phyloP scores from a whole-genome alignment of 2,888 invertebrate genomes.

The Bombyx huttoni region DNA sequence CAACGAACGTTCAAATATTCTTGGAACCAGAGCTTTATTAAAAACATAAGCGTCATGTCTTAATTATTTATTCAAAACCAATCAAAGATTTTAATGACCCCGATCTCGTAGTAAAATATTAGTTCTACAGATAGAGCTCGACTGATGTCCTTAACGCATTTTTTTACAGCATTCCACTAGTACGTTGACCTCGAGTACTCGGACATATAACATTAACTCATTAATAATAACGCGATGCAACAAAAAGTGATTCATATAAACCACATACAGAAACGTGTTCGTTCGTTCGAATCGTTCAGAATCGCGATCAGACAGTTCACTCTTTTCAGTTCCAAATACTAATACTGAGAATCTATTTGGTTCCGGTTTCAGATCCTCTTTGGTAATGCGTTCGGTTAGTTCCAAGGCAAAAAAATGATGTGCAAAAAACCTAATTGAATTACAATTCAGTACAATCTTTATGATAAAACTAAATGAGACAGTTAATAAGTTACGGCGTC shows the following conservation, averaged over 20 bases:
- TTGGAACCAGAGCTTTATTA: background rate
- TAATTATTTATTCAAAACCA: constrained; percentile 42
- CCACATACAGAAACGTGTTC: constrained; percentile 23
- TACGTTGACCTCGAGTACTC: constrained; percentile 59
- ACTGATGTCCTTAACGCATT: constrained; percentile 58
- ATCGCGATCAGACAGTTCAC: no score
- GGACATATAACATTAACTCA: constrained; percentile 54
- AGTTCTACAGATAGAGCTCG: constrained; percentile 38
- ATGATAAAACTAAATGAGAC: constrained; percentile 30
- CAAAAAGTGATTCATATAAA: constrained; percentile 59
- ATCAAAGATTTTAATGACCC: constrained; percentile 42
- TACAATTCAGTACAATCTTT: constrained; percentile 31
- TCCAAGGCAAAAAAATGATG: constrained; percentile 22
- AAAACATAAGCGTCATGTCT: constrained; percentile 12
- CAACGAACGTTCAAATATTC: background rate
- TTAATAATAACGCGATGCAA: constrained; percentile 50
- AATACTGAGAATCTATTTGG: constrained; percentile 51
- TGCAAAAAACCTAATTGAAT: constrained; percentile 41
- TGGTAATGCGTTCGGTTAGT: constrained; percentile 36
- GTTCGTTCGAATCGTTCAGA: background rate
- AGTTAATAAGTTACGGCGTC: constrained; percentile 8
- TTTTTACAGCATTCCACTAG: constrained; percentile 60
- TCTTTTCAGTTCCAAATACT: background rate
- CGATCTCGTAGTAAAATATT: constrained; percentile 28
- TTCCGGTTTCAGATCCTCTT: constrained; percentile 66